Conservation (phyloP, 2,113 vertebrate species). For the Chauna torquata region DNA sequence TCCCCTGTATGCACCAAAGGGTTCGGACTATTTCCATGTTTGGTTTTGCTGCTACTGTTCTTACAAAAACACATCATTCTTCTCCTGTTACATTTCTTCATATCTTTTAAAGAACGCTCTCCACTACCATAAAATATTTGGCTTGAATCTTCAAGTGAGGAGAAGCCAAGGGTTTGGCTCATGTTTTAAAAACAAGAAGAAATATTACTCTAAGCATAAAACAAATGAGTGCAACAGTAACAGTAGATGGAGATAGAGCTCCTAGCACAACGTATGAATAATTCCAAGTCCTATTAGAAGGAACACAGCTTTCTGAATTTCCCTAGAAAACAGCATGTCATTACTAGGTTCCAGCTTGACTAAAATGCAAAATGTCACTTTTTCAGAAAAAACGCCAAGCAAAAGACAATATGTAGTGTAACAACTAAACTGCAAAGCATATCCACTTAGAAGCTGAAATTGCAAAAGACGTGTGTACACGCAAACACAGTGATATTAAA, state of each 20-base stretch:
- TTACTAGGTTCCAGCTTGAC: conserved; percentile 2
- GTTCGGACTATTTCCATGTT: background rate
- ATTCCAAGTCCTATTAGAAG: conserved; percentile 17
- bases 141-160: background rate
- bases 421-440: background rate
- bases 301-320: conserved; percentile 33
- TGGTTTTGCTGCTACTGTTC: background rate
- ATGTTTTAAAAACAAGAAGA: conserved; percentile 25
- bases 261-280: conserved; percentile 49
- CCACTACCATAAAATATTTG: background rate
- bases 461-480: background rate
- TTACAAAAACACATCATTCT: background rate
- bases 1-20: background rate
- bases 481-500: background rate
- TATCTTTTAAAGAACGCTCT: conserved; percentile 16
- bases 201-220: conserved; percentile 11
- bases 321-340: conserved; percentile 24
- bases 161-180: background rate
- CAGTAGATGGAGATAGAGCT: conserved; percentile 62
- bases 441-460: background rate
- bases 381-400: background rate
- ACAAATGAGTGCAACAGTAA: conserved; percentile 32
- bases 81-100: background rate
- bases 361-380: conserved; percentile 33
- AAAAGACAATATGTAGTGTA: background rate